Conservation (phyloP, 2,113 vertebrate genomes). For the Phocoena sinus region DNA sequence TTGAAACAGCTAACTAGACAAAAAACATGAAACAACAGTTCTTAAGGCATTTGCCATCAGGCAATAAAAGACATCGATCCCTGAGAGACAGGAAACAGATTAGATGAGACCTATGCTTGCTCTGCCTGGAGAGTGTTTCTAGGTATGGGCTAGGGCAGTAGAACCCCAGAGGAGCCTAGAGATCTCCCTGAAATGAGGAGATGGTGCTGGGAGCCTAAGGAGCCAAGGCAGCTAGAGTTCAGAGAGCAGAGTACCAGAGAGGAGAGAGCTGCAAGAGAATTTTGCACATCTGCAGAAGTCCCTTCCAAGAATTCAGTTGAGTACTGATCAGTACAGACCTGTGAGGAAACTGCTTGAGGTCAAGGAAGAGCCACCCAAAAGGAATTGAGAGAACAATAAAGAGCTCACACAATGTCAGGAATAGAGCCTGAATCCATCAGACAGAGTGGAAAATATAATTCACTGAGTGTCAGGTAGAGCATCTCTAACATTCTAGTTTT, state of each 20-base stretch:
- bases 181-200: neutral
- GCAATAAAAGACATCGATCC: neutral
- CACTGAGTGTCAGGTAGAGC: neutral
- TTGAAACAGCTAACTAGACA: neutral
- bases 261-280: neutral
- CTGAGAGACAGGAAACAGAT: neutral
- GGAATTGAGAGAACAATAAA: neutral
- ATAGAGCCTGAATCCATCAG: neutral
- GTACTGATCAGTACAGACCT: neutral
- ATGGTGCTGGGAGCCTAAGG: neutral
- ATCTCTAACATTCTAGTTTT: neutral
- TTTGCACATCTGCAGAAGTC: neutral
- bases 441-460: slow-evolving; percentile 4
- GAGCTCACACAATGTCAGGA: neutral
- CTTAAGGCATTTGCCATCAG: neutral
- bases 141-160: neutral
- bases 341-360: neutral
- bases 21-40: neutral
- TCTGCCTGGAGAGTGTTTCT: neutral
- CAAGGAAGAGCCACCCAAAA: neutral
- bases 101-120: neutral
- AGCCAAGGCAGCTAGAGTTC: neutral
- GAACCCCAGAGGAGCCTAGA: neutral
- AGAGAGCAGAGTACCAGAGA: neutral
- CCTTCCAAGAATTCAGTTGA: neutral